Percentiles rank a stretch among this genome's conserved stretches.
These are phyloP conservation scores for Rhea pennata DNA, from an alignment of 2,113 vertebrate species.

Conservation along the genomic window DNA sequence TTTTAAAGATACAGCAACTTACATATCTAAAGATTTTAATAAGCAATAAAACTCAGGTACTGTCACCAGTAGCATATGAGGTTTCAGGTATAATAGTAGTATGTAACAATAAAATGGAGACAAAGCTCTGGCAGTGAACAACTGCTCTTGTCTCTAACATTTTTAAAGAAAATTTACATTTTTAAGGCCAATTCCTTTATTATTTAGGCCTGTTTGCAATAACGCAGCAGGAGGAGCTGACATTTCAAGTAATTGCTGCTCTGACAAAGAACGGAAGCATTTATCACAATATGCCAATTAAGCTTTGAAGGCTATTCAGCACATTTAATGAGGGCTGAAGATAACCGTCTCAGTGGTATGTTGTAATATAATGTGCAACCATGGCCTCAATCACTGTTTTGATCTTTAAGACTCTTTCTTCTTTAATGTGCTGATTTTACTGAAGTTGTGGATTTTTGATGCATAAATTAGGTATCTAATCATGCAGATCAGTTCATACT, in stretches of 20 bases:
- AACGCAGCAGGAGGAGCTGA: constrained; percentile 7
- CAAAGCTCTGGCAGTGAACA: not conserved
- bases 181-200: constrained; percentile 10
- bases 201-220: not conserved
- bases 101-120: not conserved
- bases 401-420: not conserved
- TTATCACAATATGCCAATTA: constrained; percentile 41
- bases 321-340: constrained; percentile 3
- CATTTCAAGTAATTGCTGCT: constrained; percentile 55
- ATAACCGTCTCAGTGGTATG: not conserved
- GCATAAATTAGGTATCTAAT: not conserved
- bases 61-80: not conserved
- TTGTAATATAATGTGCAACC: not conserved
- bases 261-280: constrained; percentile 9
- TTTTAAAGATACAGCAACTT: not conserved
- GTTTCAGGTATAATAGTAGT: not conserved
- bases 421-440: not conserved
- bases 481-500: not conserved
- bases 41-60: not conserved
- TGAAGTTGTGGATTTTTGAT: not conserved
- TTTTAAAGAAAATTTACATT: constrained; percentile 1
- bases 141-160: not conserved
- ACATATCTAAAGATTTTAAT: not conserved
- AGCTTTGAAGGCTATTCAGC: not conserved
- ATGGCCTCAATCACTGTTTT: not conserved